Evolutionary conservation across 2,797 vertebrate species (phyloP).

Genomic region (Crotalus adamanteus): DNA sequence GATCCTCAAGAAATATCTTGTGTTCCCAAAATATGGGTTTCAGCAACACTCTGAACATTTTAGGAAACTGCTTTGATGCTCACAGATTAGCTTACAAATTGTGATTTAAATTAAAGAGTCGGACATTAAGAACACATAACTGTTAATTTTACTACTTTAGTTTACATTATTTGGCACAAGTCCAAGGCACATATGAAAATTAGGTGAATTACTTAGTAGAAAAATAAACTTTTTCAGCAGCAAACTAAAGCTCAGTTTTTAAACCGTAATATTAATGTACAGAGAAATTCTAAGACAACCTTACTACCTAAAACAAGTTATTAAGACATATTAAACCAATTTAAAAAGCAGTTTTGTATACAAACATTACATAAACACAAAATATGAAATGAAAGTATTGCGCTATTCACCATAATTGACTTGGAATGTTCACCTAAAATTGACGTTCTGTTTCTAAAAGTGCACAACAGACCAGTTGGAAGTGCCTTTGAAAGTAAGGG

Average conservation of each 20-base stretch:
- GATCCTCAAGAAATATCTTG: background rate
- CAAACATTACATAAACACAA: conserved; percentile 63
- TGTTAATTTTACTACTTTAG: conserved; percentile 68
- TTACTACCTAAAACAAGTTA: conserved; percentile 46
- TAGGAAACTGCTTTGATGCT: background rate
- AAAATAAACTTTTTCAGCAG: conserved; percentile 72
- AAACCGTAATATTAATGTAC: conserved; percentile 52
- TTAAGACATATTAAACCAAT: background rate
- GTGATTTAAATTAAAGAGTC: conserved; percentile 28
- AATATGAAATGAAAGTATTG: conserved; percentile 47
- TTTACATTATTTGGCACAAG: conserved; percentile 77
- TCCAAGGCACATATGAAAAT: conserved; percentile 79
- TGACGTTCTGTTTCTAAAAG: conserved; percentile 42
- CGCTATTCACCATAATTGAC: conserved; percentile 53
- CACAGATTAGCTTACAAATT: background rate
- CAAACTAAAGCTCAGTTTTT: conserved; percentile 43
- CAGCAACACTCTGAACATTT: background rate
- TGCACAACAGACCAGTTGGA: background rate
- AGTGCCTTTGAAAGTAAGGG: background rate
- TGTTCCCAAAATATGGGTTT: background rate
- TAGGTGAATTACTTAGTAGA: conserved; percentile 69
- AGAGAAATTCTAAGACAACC: conserved; percentile 42
- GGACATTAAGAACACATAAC: conserved; percentile 12
- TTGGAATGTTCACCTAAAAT: conserved; percentile 44
- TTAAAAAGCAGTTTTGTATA: conserved; percentile 61